These are phyloP conservation scores for Pinctada fucata DNA, from an alignment of 2,888 invertebrate genomes.

Conservation along the genomic window DNA sequence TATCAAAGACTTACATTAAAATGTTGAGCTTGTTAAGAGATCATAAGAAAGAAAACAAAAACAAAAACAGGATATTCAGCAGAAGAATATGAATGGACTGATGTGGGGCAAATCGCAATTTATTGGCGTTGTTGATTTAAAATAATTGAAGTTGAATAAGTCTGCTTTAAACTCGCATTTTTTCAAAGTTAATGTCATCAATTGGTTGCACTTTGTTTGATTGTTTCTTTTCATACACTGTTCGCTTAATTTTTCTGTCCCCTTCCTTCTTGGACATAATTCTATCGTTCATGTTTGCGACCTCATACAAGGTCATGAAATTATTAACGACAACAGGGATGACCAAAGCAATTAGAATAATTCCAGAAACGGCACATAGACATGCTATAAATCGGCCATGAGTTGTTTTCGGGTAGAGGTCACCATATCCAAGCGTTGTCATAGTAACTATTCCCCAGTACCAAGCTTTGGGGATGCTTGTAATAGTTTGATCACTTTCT, in stretches of 20 bases:
- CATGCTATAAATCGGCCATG: conserved; percentile 40
- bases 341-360: conserved; percentile 46
- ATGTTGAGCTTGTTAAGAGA: too few relatives aligned
- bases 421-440: conserved; percentile 57
- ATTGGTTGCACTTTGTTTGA: neutral
- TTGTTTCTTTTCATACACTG: neutral
- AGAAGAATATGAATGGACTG: too few relatives aligned
- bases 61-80: too few relatives aligned
- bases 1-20: too few relatives aligned
- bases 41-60: too few relatives aligned
- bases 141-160: too few relatives aligned
- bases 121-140: too few relatives aligned
- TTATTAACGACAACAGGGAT: conserved; percentile 55
- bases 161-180: too few relatives aligned
- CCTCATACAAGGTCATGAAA: conserved; percentile 48
- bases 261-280: neutral
- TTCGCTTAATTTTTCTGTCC: neutral
- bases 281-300: conserved; percentile 40
- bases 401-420: conserved; percentile 42
- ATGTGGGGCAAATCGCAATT: too few relatives aligned
- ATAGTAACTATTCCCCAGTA: conserved; percentile 53
- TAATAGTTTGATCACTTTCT: conserved; percentile 33
- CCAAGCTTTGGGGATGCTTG: conserved; percentile 46
- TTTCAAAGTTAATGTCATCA: too few relatives aligned
- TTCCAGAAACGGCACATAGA: conserved; percentile 43